Evolutionary conservation across 1,140 invertebrate genomes (phyloP), one percentile per base, ranked within the genome.

Genomic region (Philopotamus ludificatus): DNA sequence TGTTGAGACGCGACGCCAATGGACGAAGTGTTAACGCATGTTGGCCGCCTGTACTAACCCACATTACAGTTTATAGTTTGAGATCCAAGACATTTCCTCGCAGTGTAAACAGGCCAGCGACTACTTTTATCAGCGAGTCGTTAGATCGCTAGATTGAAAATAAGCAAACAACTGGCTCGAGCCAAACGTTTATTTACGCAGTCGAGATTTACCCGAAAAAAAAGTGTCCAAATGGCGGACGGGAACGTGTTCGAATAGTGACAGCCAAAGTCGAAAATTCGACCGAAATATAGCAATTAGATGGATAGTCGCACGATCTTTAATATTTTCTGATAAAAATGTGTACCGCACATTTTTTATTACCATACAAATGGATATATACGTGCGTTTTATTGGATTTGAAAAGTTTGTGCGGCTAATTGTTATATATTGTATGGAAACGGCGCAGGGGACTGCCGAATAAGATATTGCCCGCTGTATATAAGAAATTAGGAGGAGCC

Each of bases 51-150:
- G 66, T 26, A 63, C 53, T 61, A 26, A 54, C 59, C 51, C 59
- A 51, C 47, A 55, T 67, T 62, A 67, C 66, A 67, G 66, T 67
- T 62, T 62, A 62, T 39, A 62, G 47, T 53, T 67, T n/a, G 49
- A 50, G 61, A 57, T 67, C 60, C 66, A 67, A 67, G 66, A 67
- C 66, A 67, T 67, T 67, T 67, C 66, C 66, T 67, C 66, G 28
- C 53, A 67, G 54, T 54, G 54, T 67, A 67, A 67, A 67, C 60
- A 67, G 54, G 49, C 44, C 59, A 58, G 28, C 4, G 28, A 63
- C 61, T 62, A 67, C 60, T 67, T 62, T 67, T 67, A 67, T 67
- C 66, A 62, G 63, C 60, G 44, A 16, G 26, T 39, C n/a, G 59
- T 55, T 60, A 60, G 57, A 60, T 47, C 44, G 44, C 18, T 8